Percentiles rank a stretch among this genome's conserved stretches.
phyloP scores from a whole-genome alignment of 1,140 invertebrate genomes.

The Eciton burchellii region DNA sequence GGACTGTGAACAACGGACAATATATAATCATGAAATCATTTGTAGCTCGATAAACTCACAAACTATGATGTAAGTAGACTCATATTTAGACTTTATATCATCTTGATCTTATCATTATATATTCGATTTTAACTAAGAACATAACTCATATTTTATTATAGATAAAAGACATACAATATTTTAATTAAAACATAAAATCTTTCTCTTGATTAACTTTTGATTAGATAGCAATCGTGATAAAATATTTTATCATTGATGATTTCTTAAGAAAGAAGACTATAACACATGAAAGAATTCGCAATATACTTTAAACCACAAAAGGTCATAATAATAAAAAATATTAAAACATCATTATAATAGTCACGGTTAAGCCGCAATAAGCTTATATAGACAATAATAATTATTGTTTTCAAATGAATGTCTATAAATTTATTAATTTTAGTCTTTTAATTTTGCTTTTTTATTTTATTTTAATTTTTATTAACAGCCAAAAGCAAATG shows the following conservation, averaged over 20 bases:
- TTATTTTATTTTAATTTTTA: no score
- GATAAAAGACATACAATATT: slow-evolving; percentile 22
- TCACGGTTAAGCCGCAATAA: no score
- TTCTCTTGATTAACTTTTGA: slow-evolving; percentile 9
- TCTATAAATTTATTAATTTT: no score
- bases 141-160: neutral
- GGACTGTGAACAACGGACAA: neutral
- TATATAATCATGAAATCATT: neutral
- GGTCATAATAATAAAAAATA: neutral
- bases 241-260: slow-evolving; percentile 19
- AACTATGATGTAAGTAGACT: neutral
- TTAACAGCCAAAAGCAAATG: no score
- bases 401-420: no score
- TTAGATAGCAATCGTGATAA: slow-evolving; percentile 9
- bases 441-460: no score
- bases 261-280: neutral
- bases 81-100: neutral
- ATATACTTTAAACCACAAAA: neutral
- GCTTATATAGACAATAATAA: no score
- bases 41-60: no score
- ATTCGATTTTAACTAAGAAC: neutral
- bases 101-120: neutral
- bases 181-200: slow-evolving; percentile 5
- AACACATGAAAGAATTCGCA: neutral
- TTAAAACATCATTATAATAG: neutral